Evolutionary conservation across 92 coral and sea anemone species (phyloP).

Genomic region (Paragorgia papillata): DNA sequence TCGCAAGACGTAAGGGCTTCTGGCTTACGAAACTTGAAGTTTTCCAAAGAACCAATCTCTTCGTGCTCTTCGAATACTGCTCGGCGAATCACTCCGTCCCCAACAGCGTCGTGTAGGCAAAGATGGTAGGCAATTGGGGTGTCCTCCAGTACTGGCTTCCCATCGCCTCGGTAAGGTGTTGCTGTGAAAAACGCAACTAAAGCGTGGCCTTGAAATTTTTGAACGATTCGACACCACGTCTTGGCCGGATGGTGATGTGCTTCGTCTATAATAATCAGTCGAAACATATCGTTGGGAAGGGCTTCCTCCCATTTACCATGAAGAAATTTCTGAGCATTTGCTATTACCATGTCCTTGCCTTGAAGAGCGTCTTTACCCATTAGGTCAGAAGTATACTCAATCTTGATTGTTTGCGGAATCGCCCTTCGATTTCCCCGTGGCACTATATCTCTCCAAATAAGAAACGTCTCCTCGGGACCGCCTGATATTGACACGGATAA

Average conservation of each 20-base stretch:
- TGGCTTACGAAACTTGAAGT: neutral
- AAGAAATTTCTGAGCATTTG: constrained; percentile 53
- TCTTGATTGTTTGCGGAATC: constrained; percentile 25
- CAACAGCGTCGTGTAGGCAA: constrained; percentile 5
- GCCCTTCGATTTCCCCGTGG: neutral
- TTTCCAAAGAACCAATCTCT: neutral
- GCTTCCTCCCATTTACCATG: constrained; percentile 28
- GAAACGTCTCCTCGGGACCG: constrained; percentile 39
- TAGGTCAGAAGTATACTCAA: neutral
- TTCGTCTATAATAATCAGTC: constrained; percentile 50
- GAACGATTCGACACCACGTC: constrained; percentile 46
- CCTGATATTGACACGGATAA: neutral
- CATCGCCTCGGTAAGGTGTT: constrained; percentile 53
- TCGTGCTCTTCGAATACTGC: neutral
- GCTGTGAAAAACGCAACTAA: constrained; percentile 56
- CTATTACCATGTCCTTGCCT: constrained; percentile 36
- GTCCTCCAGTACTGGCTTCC: neutral
- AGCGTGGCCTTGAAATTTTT: constrained; percentile 25
- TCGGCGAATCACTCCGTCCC: constrained; percentile 38
- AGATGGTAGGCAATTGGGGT: constrained; percentile 25
- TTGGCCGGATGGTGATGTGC: constrained; percentile 52
- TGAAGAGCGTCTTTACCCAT: neutral
- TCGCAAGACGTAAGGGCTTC: neutral
- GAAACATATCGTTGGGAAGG: constrained; percentile 38
- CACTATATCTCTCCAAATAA: constrained; percentile 34